Conservation (phyloP, 2,888 invertebrate species). For the Tiliacea citrago region DNA sequence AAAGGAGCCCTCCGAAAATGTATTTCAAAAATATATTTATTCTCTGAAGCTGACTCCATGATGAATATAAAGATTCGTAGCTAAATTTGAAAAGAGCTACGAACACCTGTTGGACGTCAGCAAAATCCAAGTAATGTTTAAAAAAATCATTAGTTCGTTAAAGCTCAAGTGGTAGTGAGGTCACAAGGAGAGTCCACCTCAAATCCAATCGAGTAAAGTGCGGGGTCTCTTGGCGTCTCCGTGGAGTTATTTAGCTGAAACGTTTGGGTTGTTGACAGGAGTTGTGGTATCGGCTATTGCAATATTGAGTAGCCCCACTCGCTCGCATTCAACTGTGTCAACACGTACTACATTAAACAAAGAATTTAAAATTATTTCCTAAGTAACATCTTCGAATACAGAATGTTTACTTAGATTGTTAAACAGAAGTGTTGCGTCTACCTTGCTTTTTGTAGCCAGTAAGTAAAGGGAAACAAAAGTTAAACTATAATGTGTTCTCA, state of each 20-base stretch:
- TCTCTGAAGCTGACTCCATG: slow-evolving; percentile 32
- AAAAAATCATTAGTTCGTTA: slow-evolving; percentile 65
- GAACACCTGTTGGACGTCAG: slow-evolving; percentile 62
- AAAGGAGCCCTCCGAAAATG: slow-evolving; percentile 33
- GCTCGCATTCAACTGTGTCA: slow-evolving; percentile 60
- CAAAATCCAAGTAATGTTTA: slow-evolving; percentile 50
- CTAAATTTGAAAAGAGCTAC: slow-evolving; percentile 51
- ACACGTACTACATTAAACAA: slow-evolving; percentile 57
- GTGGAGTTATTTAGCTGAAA: slow-evolving; percentile 86
- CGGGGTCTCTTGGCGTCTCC: slow-evolving; percentile 79
- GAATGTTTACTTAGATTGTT: slow-evolving; percentile 55
- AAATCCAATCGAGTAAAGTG: slow-evolving; percentile 88
- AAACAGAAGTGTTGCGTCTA: slow-evolving; percentile 59
- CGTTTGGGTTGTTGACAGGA: slow-evolving; percentile 84
- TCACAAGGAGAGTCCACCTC: slow-evolving; percentile 80
- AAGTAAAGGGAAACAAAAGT: slow-evolving; percentile 84
- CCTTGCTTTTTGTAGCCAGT: slow-evolving; percentile 73
- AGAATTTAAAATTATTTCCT: slow-evolving; percentile 52
- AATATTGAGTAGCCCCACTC: slow-evolving; percentile 69
- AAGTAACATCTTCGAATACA: slow-evolving; percentile 36
- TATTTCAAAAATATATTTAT: slow-evolving; percentile 55
- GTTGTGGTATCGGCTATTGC: slow-evolving; percentile 74
- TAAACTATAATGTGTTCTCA: slow-evolving; percentile 86
- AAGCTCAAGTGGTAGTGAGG: slow-evolving; percentile 68
- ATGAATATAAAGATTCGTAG: slow-evolving; percentile 40